Evolutionary conservation across 1,140 invertebrate species (phyloP).

Genomic region (Ceratosolen fusciceps): DNA sequence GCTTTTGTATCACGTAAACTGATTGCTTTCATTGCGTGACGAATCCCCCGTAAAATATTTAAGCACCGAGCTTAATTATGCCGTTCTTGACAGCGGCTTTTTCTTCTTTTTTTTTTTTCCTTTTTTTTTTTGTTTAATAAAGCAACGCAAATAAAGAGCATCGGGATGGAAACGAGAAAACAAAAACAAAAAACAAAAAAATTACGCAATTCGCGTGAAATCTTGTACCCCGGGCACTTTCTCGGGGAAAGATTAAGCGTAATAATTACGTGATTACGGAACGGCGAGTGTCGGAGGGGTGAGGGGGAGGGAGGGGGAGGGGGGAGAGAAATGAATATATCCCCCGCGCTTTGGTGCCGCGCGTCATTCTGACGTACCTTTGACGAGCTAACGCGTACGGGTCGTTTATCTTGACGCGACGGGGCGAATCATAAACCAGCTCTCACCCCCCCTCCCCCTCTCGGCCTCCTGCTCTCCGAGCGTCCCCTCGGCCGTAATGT

Average conservation of each 20-base stretch:
- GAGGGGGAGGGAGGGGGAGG: too few relatives aligned
- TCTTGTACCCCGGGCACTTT: not conserved
- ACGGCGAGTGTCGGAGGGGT: too few relatives aligned
- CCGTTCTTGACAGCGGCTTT: too few relatives aligned
- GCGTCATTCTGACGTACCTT: conserved; percentile 12
- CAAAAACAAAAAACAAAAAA: too few relatives aligned
- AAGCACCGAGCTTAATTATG: not conserved
- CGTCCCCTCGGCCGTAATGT: conserved; percentile 28
- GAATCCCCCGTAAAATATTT: not conserved
- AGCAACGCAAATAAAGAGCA: too few relatives aligned
- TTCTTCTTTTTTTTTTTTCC: not conserved
- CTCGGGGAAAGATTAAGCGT: too few relatives aligned
- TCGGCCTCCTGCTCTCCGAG: too few relatives aligned
- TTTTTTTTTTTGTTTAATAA: too few relatives aligned
- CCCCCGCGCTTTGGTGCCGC: not conserved
- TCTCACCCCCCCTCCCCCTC: too few relatives aligned
- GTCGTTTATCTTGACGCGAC: conserved; percentile 29
- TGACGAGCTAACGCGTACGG: conserved; percentile 5
- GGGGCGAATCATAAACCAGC: conserved; percentile 31
- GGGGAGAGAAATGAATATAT: not conserved
- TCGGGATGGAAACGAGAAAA: too few relatives aligned
- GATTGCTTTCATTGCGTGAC: not conserved
- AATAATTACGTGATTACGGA: too few relatives aligned
- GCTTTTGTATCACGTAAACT: not conserved
- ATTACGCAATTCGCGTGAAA: not conserved